These are phyloP conservation scores for Ligdia adustata DNA, from an alignment of 2,888 invertebrate species.

Conservation along the genomic window DNA sequence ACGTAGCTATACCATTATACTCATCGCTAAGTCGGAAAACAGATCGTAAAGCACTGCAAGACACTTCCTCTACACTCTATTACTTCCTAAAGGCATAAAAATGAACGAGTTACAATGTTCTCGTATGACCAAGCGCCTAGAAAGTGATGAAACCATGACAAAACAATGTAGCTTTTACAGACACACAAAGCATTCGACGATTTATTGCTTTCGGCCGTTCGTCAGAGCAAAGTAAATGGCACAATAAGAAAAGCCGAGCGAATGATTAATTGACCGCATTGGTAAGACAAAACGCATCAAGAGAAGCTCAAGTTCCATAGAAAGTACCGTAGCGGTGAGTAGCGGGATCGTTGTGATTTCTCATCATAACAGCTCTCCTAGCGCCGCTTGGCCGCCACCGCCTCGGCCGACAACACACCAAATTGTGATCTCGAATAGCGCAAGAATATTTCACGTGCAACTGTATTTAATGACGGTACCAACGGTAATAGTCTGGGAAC, in stretches of 20 bases:
- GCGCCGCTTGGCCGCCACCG: constrained; percentile 40
- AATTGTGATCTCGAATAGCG: constrained; percentile 75
- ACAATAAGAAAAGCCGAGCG: constrained; percentile 47
- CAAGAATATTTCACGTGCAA: constrained; percentile 72
- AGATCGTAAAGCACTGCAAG: constrained; percentile 3
- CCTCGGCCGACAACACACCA: constrained; percentile 57
- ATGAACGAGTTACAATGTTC: constrained; percentile 3
- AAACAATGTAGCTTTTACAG: constrained; percentile 32
- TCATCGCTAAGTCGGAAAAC: constrained; percentile 1
- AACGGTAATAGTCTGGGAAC: constrained; percentile 78
- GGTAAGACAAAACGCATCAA: constrained; percentile 75
- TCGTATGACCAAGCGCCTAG: constrained; percentile 11
- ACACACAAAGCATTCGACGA: constrained; percentile 32
- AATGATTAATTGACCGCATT: constrained; percentile 76
- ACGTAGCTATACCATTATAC: too few species aligned
- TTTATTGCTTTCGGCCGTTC: constrained; percentile 30
- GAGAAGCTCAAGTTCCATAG: constrained; percentile 67
- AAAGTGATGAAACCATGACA: constrained; percentile 30
- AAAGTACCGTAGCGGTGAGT: constrained; percentile 78
- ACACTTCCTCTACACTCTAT: neutral
- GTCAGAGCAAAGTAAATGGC: constrained; percentile 43
- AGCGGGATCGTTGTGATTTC: constrained; percentile 76
- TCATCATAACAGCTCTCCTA: constrained; percentile 58
- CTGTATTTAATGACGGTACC: constrained; percentile 74
- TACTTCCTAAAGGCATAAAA: constrained; percentile 16